These are phyloP conservation scores for Drosophila tropicalis DNA, from an alignment of 1,140 invertebrate species.

Conservation along the genomic window DNA sequence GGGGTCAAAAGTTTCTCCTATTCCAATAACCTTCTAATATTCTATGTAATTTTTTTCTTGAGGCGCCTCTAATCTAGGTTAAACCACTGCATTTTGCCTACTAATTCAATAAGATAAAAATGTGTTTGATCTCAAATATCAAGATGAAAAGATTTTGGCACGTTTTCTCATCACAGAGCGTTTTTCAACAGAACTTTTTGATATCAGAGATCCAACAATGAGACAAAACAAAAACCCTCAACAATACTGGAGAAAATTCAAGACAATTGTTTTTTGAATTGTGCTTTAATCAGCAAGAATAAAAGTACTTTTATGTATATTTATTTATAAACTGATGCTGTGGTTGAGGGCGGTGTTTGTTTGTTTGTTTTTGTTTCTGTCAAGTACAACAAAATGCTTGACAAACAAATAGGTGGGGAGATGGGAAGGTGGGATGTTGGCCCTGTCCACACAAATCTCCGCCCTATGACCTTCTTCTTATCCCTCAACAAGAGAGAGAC, in stretches of 20 bases:
- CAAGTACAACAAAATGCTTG: conserved; percentile 47
- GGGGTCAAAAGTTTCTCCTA: too few species aligned
- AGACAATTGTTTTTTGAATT: conserved; percentile 47
- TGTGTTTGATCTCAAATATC: conserved; percentile 7
- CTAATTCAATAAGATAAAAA: neutral
- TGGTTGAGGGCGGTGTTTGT: conserved; percentile 42
- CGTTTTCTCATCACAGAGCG: conserved; percentile 27
- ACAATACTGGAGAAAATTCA: neutral
- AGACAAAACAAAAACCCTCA: conserved; percentile 27
- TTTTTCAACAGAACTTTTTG: conserved; percentile 38
- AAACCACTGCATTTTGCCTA: neutral
- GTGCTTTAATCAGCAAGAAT: conserved; percentile 53
- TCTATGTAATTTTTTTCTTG: too few species aligned
- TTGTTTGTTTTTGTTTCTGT: conserved; percentile 31
- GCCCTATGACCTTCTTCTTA: neutral
- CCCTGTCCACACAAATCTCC: too few species aligned
- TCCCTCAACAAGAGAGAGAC: neutral
- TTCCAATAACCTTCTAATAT: too few species aligned
- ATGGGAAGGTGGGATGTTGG: conserved; percentile 16
- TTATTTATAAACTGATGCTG: conserved; percentile 47
- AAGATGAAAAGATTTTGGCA: conserved; percentile 18
- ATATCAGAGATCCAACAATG: conserved; percentile 32
- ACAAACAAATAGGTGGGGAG: conserved; percentile 31
- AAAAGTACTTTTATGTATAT: conserved; percentile 10
- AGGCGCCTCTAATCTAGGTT: too few species aligned